These are phyloP conservation scores for Oreochromis mossambicus DNA, from an alignment of 2,797 vertebrate species.

Conservation along the genomic window DNA sequence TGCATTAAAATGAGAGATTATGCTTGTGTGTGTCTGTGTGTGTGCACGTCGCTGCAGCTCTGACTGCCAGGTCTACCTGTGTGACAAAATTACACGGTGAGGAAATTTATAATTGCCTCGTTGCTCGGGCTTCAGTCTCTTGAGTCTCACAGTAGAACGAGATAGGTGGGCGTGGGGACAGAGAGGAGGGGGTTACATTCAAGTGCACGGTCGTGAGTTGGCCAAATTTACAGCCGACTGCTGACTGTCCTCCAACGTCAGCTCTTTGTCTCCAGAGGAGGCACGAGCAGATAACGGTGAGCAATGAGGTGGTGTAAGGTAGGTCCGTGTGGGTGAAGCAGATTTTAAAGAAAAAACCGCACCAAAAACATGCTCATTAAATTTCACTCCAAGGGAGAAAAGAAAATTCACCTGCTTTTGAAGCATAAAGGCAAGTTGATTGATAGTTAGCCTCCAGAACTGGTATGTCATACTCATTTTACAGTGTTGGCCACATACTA, in stretches of 20 bases:
- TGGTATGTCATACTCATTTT: not conserved
- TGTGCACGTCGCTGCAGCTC: not conserved
- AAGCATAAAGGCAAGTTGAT: not conserved
- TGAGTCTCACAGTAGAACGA: not conserved
- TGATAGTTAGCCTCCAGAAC: not conserved
- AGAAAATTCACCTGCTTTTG: not conserved
- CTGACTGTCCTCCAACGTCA: constrained; percentile 62
- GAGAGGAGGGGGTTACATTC: constrained; percentile 1
- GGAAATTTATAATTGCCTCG: constrained; percentile 45
- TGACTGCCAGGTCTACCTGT: not conserved
- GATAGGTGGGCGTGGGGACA: not conserved
- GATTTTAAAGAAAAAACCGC: not conserved
- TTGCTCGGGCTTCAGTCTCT: constrained; percentile 9
- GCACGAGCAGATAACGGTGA: not conserved
- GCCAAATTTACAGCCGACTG: constrained; percentile 67
- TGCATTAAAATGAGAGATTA: not conserved
- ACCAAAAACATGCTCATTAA: not conserved
- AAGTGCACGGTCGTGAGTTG: constrained; percentile 42
- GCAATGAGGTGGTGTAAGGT: not conserved
- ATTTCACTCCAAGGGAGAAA: not conserved
- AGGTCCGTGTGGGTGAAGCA: not conserved
- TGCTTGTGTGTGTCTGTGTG: not conserved
- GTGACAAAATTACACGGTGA: constrained; percentile 13
- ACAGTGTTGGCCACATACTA: not conserved
- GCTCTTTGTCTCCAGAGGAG: constrained; percentile 49